Percentiles rank a stretch among this genome's conserved stretches.
Conservation (phyloP, 2,113 vertebrate genomes). For the Gymnobelideus leadbeateri region DNA sequence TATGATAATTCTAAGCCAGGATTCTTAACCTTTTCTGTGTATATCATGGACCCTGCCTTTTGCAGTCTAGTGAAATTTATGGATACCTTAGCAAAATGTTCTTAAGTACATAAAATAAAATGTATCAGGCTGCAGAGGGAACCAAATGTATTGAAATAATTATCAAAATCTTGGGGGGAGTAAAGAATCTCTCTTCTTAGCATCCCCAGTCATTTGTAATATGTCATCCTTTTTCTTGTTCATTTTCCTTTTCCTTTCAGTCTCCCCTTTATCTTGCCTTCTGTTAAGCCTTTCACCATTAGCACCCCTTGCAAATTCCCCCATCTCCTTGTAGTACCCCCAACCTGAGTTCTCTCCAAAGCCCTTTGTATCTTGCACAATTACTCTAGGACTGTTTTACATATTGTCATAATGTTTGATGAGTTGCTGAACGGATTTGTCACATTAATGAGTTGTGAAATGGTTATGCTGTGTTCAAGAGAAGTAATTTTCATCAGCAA, state of each 20-base stretch:
- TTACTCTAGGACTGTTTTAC: background rate
- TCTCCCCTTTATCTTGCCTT: background rate
- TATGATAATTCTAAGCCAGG: background rate
- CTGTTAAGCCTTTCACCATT: background rate
- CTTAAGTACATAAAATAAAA: background rate
- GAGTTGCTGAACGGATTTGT: background rate
- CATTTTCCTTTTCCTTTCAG: background rate
- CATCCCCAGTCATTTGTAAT: background rate
- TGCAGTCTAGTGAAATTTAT: background rate
- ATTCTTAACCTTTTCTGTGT: background rate
- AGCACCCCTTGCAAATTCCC: background rate
- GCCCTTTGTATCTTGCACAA: background rate
- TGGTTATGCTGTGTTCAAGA: background rate
- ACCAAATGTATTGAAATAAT: background rate
- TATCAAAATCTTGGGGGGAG: background rate
- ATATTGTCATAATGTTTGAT: conserved; percentile 3
- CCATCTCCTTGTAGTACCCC: background rate
- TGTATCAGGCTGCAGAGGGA: background rate
- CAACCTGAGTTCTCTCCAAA: background rate
- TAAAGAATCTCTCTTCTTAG: background rate
- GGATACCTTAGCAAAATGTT: background rate
- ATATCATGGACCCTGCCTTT: background rate
- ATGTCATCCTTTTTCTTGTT: background rate
- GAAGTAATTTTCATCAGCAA: background rate
- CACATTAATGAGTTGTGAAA: background rate